These are phyloP conservation scores for Periophthalmus magnuspinnatus DNA, from an alignment of 2,797 vertebrate genomes.

Conservation along the genomic window DNA sequence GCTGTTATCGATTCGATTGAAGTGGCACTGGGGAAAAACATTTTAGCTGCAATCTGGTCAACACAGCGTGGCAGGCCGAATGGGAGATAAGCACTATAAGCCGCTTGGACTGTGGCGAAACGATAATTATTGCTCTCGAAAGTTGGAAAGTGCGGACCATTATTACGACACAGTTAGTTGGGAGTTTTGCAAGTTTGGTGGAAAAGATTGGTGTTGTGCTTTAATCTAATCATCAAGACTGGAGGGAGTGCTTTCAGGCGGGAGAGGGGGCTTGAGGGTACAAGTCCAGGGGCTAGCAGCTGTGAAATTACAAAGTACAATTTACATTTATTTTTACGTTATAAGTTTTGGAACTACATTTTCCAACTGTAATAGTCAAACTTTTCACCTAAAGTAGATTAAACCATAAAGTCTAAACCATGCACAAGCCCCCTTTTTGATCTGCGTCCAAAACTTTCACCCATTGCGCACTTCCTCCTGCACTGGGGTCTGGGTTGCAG, in stretches of 20 bases:
- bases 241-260: slow-evolving; percentile 59
- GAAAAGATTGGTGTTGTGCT: slow-evolving; percentile 37
- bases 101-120: slow-evolving; percentile 55
- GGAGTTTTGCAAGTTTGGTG: slow-evolving; percentile 41
- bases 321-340: too few relatives aligned
- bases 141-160: slow-evolving; percentile 42
- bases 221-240: slow-evolving; percentile 67
- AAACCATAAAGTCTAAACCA: neutral
- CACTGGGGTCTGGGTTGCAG: neutral
- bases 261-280: slow-evolving; percentile 12
- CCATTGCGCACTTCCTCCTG: neutral
- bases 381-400: too few relatives aligned
- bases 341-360: too few relatives aligned
- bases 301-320: too few relatives aligned
- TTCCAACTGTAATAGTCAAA: too few relatives aligned
- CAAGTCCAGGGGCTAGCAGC: too few relatives aligned
- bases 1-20: slow-evolving; percentile 68
- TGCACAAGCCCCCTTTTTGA: neutral
- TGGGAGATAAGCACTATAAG: slow-evolving; percentile 61
- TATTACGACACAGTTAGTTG: slow-evolving; percentile 41
- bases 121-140: slow-evolving; percentile 55
- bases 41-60: slow-evolving; percentile 61
- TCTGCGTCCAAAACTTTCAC: neutral
- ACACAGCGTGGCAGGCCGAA: slow-evolving; percentile 62
- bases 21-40: slow-evolving; percentile 57